Evolutionary conservation across 1,140 invertebrate species (phyloP), one percentile per base, ranked within the genome.

Genomic region (Cydia splendana): DNA sequence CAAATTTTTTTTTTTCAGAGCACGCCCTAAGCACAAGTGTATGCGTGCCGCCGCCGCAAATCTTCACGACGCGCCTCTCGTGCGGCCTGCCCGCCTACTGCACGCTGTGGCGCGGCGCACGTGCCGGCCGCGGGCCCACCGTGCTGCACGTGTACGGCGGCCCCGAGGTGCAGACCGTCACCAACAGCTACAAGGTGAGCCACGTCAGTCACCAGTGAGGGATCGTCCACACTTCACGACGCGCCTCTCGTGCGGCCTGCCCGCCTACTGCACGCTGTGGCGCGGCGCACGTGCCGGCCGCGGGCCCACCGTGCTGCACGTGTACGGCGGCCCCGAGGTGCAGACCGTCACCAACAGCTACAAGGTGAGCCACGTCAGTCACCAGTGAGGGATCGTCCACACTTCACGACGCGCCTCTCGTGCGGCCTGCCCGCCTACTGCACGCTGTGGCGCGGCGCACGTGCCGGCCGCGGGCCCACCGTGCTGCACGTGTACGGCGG

Each of bases 251-350:
- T 91, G 90, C 77, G 91, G 91, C 84, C 91, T 95, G 85, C 94
- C 95, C 2, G 94, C 34, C 6, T 38, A 38, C 34, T 38, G 34
- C 34, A 38, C 34, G 34, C 34, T 38, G 34, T 38, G 34, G 91
- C 96, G 97, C 82, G 96, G 96, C 88, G 97, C 96, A 82, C 94
- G 96, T 84, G 88, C 95, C 7, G 96, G 96, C 10, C 97, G 97
- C 78, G 34, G 34, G 6, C 34, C 34, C 34, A 38, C 34, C 34
- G 34, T 7, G 34, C 34, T 38, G 34, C 34, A 99, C 91, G 97
- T 99, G 18, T 99, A 99, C 91, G 99, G 98, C 30, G 99, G 99
- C 13, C 99, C 99, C 0, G 98, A 99, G 91, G 98, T 99, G 30
- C 98, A 99, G 94, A 95, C 99, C 45, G 99, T 99, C 51, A 98